These are phyloP conservation scores for Lottia gigantea DNA, from an alignment of 2,888 invertebrate genomes.

Conservation along the genomic window DNA sequence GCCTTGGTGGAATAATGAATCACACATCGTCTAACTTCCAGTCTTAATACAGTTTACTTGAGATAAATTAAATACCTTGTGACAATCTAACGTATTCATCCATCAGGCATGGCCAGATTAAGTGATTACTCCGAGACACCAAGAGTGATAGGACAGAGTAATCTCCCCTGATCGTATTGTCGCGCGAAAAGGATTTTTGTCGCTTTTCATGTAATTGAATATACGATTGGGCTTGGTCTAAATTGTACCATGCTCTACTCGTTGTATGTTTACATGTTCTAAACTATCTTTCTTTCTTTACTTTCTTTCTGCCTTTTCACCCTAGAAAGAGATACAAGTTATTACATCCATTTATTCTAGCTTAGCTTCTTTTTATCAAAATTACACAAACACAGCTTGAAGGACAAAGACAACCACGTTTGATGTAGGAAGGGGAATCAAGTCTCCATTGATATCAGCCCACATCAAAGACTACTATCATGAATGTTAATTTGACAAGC, in stretches of 20 bases:
- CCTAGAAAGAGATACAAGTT: constrained; percentile 10
- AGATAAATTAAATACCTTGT: constrained; percentile 3
- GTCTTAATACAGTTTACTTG: constrained; percentile 1
- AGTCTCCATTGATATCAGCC: neutral
- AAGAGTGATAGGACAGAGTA: constrained; percentile 19
- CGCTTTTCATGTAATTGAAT: constrained; percentile 36
- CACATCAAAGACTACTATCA: constrained; percentile 1
- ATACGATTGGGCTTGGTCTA: constrained; percentile 12
- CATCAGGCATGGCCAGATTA: neutral
- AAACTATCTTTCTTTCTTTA: constrained; percentile 7
- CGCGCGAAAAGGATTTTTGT: constrained; percentile 25
- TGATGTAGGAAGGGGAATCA: constrained; percentile 7
- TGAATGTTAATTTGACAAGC: constrained; percentile 7
- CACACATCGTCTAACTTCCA: constrained; percentile 7
- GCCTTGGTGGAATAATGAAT: constrained; percentile 7
- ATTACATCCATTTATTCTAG: constrained; percentile 7
- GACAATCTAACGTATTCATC: constrained; percentile 1
- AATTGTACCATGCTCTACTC: constrained; percentile 8
- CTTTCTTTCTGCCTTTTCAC: constrained; percentile 10
- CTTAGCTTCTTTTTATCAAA: constrained; percentile 11
- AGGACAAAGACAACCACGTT: constrained; percentile 3
- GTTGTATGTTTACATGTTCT: constrained; percentile 11
- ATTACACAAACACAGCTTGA: constrained; percentile 4
- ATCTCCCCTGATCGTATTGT: constrained; percentile 33
- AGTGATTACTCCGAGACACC: constrained; percentile 7